Conservation (phyloP, 1,140 invertebrate genomes). For the Cydia pomonella region DNA sequence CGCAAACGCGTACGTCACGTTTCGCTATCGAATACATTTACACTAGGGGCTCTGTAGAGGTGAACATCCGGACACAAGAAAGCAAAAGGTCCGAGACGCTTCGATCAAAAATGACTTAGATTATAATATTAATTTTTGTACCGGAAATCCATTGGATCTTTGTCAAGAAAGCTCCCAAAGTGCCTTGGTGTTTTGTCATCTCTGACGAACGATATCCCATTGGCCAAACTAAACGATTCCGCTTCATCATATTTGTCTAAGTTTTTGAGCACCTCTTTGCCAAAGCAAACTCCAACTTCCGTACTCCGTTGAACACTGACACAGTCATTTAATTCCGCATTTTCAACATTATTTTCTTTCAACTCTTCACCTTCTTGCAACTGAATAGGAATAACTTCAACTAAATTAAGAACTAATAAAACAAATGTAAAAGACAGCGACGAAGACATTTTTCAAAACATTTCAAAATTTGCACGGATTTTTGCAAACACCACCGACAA, state of each 20-base stretch:
- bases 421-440: constrained; percentile 35
- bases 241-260: constrained; percentile 84
- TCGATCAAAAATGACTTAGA: background rate
- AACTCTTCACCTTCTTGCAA: constrained; percentile 66
- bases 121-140: constrained; percentile 51
- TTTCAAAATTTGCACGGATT: constrained; percentile 42
- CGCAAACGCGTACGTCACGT: no score
- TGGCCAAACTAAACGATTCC: constrained; percentile 84
- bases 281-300: constrained; percentile 83
- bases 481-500: constrained; percentile 40
- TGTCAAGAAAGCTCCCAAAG: constrained; percentile 83
- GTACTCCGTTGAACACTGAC: constrained; percentile 70
- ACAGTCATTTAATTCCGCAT: constrained; percentile 76
- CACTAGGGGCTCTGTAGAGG: no score
- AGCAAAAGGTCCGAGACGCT: no score
- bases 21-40: no score
- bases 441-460: constrained; percentile 39
- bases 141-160: constrained; percentile 87
- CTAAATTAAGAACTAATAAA: constrained; percentile 46
- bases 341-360: constrained; percentile 58
- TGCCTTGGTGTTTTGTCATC: constrained; percentile 81
- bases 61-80: no score
- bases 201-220: constrained; percentile 81
- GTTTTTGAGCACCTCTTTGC: constrained; percentile 84
- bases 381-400: constrained; percentile 65